Conservation (phyloP, 2,113 vertebrate species). For the Holacanthus passer region DNA sequence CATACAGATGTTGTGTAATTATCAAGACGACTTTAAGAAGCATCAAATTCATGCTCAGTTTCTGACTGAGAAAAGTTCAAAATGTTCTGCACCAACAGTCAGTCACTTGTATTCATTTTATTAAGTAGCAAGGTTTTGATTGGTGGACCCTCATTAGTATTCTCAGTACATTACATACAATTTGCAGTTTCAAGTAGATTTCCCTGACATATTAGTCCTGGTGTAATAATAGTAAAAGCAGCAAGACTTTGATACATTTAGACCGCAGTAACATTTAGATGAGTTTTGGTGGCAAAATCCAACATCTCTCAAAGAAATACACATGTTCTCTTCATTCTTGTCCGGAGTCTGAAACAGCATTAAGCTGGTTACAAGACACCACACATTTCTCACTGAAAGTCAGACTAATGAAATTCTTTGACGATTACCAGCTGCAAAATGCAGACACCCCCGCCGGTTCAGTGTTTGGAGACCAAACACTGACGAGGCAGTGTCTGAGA, state of each 20-base stretch:
- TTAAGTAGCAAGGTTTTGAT: no score
- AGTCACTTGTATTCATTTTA: no score
- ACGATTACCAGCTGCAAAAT: slow-evolving; percentile 17
- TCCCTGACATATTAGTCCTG: no score
- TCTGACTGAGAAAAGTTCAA: no score
- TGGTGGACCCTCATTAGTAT: no score
- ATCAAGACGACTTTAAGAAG: no score
- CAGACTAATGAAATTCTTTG: slow-evolving; percentile 29
- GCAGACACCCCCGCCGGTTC: slow-evolving; percentile 20
- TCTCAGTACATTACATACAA: no score
- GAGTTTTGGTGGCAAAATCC: neutral
- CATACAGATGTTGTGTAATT: no score
- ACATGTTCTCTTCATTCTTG: neutral
- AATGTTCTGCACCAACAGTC: no score
- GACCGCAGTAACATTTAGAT: neutral
- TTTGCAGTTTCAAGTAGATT: no score
- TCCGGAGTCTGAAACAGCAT: slow-evolving; percentile 1
- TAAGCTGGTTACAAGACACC: neutral
- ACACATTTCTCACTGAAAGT: neutral
- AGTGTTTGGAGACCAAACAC: slow-evolving; percentile 8
- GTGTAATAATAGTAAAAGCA: no score
- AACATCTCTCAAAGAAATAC: neutral
- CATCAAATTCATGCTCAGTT: no score
- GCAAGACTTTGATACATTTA: neutral
- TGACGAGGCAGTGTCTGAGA: slow-evolving; percentile 21